Percentiles rank a stretch among this genome's conserved stretches.
Conservation (phyloP, 2,888 invertebrate species). For the Aspidiotus rigidus region DNA sequence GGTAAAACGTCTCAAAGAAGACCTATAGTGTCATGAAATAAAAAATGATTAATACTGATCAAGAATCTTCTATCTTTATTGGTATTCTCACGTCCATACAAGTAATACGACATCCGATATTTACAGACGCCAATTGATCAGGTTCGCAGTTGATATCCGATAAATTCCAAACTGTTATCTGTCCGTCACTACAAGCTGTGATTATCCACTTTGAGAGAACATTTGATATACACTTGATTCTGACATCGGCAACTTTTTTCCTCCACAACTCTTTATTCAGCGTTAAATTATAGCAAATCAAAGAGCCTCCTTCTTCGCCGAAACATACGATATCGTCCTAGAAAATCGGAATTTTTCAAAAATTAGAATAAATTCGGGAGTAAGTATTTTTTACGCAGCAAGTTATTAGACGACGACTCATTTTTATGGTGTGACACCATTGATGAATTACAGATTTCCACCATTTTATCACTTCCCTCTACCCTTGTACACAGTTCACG, state of each 20-base stretch:
- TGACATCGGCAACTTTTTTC: slow-evolving; percentile 52
- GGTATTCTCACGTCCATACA: slow-evolving; percentile 32
- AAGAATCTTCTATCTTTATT: slow-evolving; percentile 12
- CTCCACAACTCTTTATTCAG: slow-evolving; percentile 42
- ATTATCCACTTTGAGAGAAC: slow-evolving; percentile 50
- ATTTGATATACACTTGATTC: slow-evolving; percentile 59
- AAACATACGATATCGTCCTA: slow-evolving; percentile 53
- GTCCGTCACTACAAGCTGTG: slow-evolving; percentile 67
- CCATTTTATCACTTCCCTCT: too few species aligned
- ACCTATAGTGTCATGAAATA: neutral
- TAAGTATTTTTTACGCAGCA: too few species aligned
- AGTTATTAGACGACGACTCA: too few species aligned
- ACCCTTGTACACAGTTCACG: too few species aligned
- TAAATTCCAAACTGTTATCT: slow-evolving; percentile 32
- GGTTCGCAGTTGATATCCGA: slow-evolving; percentile 21
- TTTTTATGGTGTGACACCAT: too few species aligned
- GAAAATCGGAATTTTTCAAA: slow-evolving; percentile 18
- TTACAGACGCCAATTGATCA: slow-evolving; percentile 22
- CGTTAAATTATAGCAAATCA: slow-evolving; percentile 53
- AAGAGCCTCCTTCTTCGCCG: slow-evolving; percentile 65
- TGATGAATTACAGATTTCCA: too few species aligned
- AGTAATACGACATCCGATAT: slow-evolving; percentile 34
- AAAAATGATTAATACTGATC: neutral
- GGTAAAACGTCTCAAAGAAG: too few species aligned
- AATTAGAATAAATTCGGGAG: too few species aligned